Percentiles rank a stretch among this genome's conserved stretches.
Evolutionary conservation across 2,797 vertebrate genomes (phyloP).

Genomic region (Crocodylus rhombifer): DNA sequence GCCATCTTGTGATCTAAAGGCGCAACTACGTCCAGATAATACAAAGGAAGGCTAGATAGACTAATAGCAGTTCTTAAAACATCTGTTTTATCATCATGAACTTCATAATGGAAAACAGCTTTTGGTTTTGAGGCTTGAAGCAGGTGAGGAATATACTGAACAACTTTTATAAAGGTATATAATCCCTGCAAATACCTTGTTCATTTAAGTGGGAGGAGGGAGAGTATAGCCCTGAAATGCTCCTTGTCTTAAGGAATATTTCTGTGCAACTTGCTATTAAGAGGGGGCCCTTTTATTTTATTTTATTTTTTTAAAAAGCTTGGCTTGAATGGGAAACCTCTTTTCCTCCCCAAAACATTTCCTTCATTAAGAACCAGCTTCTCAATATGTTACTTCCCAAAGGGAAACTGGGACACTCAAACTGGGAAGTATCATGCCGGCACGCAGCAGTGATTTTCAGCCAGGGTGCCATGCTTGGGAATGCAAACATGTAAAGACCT

Average conservation of each 20-base stretch:
- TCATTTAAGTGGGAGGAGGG: neutral
- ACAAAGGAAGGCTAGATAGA: neutral
- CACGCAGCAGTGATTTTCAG: no score
- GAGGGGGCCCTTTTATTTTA: no score
- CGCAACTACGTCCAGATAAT: slow-evolving; percentile 23
- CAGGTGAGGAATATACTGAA: neutral
- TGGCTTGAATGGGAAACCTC: neutral
- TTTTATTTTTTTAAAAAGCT: neutral
- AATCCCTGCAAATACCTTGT: neutral
- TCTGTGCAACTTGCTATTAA: neutral
- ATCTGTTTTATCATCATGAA: neutral
- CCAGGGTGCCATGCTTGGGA: no score
- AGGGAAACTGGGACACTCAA: neutral
- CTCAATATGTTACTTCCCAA: neutral
- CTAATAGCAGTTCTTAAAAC: neutral
- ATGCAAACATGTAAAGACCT: no score
- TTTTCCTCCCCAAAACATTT: slow-evolving; percentile 5
- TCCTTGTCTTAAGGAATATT: fast-evolving
- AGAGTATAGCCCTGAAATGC: neutral
- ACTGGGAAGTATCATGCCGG: neutral
- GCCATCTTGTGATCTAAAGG: slow-evolving; percentile 79
- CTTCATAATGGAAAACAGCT: neutral
- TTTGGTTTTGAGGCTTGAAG: neutral
- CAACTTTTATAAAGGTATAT: fast-evolving
- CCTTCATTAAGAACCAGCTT: slow-evolving; percentile 23